Evolutionary conservation across 2,113 vertebrate genomes (phyloP).

Genomic region (Pica pica): DNA sequence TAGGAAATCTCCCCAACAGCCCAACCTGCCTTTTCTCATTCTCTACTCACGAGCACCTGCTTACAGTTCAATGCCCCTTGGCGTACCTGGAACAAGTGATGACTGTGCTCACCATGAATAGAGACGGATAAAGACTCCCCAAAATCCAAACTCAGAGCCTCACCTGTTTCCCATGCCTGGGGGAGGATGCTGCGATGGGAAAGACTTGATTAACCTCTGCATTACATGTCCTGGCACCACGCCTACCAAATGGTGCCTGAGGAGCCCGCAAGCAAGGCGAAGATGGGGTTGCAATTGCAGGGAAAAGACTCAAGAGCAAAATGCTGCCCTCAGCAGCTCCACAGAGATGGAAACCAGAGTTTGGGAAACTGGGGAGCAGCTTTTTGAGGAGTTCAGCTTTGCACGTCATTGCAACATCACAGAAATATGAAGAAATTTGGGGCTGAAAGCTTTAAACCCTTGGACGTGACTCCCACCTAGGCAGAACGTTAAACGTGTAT

Average conservation of each 20-base stretch:
- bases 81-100: neutral
- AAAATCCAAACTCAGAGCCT: neutral
- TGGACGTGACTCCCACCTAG: accelerated
- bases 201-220: neutral
- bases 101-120: accelerated
- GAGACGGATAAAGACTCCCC: neutral
- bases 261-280: neutral
- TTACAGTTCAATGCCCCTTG: neutral
- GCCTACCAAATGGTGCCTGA: accelerated
- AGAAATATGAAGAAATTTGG: neutral
- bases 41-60: accelerated
- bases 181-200: neutral
- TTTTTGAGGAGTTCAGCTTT: neutral
- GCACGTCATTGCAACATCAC: accelerated
- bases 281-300: neutral
- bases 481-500: neutral
- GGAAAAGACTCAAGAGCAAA: neutral
- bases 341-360: neutral
- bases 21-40: neutral
- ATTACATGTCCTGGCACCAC: neutral
- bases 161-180: accelerated
- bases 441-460: neutral
- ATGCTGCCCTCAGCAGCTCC: neutral
- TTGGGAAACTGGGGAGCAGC: accelerated
- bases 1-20: neutral